Evolutionary conservation across 2,888 invertebrate species (phyloP).

Genomic region (Aplocera efformata): DNA sequence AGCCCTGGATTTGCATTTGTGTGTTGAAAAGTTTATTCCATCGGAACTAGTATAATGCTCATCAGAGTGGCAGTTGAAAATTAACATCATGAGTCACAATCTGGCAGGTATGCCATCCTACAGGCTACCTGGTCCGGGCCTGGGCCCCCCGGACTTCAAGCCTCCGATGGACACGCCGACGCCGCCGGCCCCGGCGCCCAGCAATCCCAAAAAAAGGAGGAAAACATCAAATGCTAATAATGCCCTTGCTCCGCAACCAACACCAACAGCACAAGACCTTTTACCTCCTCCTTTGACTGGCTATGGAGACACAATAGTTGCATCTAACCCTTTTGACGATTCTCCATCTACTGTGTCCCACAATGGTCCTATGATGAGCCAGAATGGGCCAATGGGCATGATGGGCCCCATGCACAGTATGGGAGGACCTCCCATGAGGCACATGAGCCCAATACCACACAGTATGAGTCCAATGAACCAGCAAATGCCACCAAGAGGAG

Average conservation of each 20-base stretch:
- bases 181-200: slow-evolving; percentile 87
- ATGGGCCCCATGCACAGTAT: slow-evolving; percentile 83
- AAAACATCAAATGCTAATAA: slow-evolving; percentile 88
- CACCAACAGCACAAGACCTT: slow-evolving; percentile 87
- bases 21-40: slow-evolving; percentile 43
- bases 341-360: slow-evolving; percentile 84
- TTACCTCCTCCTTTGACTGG: slow-evolving; percentile 92
- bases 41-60: slow-evolving; percentile 56
- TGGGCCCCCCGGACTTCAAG: slow-evolving; percentile 87
- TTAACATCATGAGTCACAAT: slow-evolving; percentile 86
- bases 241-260: slow-evolving; percentile 83
- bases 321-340: slow-evolving; percentile 97
- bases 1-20: slow-evolving; percentile 56
- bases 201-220: slow-evolving; percentile 92
- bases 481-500: slow-evolving; percentile 82
- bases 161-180: slow-evolving; percentile 85
- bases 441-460: slow-evolving; percentile 82
- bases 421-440: slow-evolving; percentile 83
- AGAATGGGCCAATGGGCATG: slow-evolving; percentile 84
- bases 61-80: slow-evolving; percentile 61
- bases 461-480: slow-evolving; percentile 83
- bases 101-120: slow-evolving; percentile 90
- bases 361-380: slow-evolving; percentile 82
- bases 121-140: slow-evolving; percentile 86
- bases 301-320: slow-evolving; percentile 95